phyloP scores from a whole-genome alignment of 1,140 invertebrate species.

The Conopomorpha cramerella region DNA sequence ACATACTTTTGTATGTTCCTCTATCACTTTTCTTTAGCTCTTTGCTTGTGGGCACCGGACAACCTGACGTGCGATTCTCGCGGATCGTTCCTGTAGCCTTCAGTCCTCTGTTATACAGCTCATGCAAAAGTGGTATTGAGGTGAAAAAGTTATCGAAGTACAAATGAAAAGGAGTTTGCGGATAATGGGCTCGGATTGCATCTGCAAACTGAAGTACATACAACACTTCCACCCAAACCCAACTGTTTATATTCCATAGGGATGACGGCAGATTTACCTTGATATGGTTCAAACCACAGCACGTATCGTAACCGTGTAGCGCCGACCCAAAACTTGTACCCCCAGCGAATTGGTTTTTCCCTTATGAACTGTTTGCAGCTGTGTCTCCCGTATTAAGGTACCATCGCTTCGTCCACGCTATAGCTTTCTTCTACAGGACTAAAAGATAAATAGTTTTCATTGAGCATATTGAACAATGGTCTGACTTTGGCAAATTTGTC shows the following conservation, averaged over 20 bases:
- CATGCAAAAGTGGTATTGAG: constrained; percentile 7
- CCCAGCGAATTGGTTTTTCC: constrained; percentile 16
- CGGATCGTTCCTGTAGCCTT: constrained; percentile 7
- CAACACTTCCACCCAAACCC: constrained; percentile 3
- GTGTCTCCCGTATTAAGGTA: constrained; percentile 15
- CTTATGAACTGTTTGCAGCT: no score
- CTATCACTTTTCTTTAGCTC: constrained; percentile 1
- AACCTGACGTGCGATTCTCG: constrained; percentile 7
- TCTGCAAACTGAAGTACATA: constrained; percentile 1
- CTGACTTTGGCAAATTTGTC: constrained; percentile 7
- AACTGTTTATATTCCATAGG: neutral
- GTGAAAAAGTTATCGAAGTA: constrained; percentile 14
- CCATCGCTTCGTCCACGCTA: no score
- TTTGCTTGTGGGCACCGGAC: constrained; percentile 5
- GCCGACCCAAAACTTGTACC: constrained; percentile 10
- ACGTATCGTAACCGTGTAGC: constrained; percentile 7
- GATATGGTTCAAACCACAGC: constrained; percentile 8
- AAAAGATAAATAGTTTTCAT: constrained; percentile 7
- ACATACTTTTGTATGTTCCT: constrained; percentile 3
- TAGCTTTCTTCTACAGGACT: constrained; percentile 10
- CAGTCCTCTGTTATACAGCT: constrained; percentile 6
- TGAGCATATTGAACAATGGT: constrained; percentile 5
- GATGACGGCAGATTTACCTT: constrained; percentile 3
- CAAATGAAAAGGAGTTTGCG: constrained; percentile 5
- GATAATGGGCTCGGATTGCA: neutral